Conservation (phyloP, 1,140 invertebrate genomes). For the Calephelis virginiensis region DNA sequence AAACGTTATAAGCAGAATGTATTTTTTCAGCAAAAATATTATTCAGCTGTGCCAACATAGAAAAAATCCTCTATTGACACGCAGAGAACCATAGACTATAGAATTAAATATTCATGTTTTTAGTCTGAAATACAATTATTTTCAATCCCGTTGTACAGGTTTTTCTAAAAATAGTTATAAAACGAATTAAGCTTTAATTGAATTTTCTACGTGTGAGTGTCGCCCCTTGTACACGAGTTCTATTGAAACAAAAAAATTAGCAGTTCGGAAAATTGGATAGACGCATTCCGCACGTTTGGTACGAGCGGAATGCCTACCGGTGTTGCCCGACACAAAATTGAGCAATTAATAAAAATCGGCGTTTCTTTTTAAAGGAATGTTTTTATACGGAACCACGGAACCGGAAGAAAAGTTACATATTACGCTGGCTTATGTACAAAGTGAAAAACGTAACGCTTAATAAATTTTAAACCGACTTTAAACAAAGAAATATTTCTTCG, state of each 20-base stretch:
- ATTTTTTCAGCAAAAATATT: neutral
- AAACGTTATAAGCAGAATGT: neutral
- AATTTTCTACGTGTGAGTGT: constrained; percentile 25
- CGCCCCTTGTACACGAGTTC: constrained; percentile 6
- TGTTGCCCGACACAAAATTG: constrained; percentile 8
- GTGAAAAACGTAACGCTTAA: neutral
- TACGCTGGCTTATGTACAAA: neutral
- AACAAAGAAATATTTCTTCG: no score
- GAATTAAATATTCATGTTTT: constrained; percentile 28
- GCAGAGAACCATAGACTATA: constrained; percentile 14
- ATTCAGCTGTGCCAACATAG: neutral
- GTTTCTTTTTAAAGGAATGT: constrained; percentile 8
- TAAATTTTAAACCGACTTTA: no score
- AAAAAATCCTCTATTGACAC: constrained; percentile 16
- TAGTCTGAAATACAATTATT: constrained; percentile 24
- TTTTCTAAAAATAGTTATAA: constrained; percentile 16
- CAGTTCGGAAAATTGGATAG: constrained; percentile 18
- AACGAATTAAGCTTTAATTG: constrained; percentile 30
- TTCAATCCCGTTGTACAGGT: neutral
- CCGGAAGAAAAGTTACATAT: constrained; percentile 2
- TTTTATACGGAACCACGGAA: constrained; percentile 11
- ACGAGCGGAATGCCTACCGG: constrained; percentile 6
- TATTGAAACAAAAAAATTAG: constrained; percentile 17
- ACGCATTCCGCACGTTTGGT: constrained; percentile 14
- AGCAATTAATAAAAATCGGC: constrained; percentile 15